Base-by-base conservation (phyloP, 92 coral and sea anemone species). In the Porites cylindrica region DNA sequence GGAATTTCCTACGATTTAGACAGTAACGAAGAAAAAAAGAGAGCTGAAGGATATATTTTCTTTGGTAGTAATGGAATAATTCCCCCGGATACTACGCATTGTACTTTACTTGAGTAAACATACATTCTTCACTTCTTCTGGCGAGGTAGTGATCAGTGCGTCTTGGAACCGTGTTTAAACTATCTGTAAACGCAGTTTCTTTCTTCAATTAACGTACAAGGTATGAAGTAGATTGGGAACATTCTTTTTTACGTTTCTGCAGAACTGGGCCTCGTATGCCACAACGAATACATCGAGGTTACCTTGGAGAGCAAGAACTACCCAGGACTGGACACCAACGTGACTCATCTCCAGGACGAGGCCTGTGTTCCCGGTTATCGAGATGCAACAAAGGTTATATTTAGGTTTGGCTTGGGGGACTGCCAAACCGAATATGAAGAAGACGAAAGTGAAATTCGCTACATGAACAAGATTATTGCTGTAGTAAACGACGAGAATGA, bases 271-370 rank as follows among this genome's bases (percentile, higher is more conserved):
- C 21, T 92, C n/a, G 81, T 29, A 1, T 92, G 95, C 71, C 77
- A 88, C 14, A 14, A 63, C 0, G 86, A 92, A 53, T 92, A 89
- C 91, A 92, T 92, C 83, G 91, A 89, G 70, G 93, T 91, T 8
- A 70, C 76, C 79, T 66, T 92, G 13, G 91, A 84, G 19, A 26
- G 85, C 64, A 76, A 83, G 20, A 53, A 75, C 67, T 68, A 89
- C 18, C 88, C 93, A 14, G 91, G 85, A 70, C 83, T 89, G 26
- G 95, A 89, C 86, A 76, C 93, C 67, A 81, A 79, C 84, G 66
- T 70, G 5, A 73, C 88, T 47, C 95, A 92, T 72, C 93, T 92
- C 23, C 66, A 89, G n/a, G 95, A 89, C 83, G 79, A 80, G 47
- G 81, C 73, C 14, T 92, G 95, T 47, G 64, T 76, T 32, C 61